Conservation (phyloP, 2,888 invertebrate species). For the Drosophila nigricruria region DNA sequence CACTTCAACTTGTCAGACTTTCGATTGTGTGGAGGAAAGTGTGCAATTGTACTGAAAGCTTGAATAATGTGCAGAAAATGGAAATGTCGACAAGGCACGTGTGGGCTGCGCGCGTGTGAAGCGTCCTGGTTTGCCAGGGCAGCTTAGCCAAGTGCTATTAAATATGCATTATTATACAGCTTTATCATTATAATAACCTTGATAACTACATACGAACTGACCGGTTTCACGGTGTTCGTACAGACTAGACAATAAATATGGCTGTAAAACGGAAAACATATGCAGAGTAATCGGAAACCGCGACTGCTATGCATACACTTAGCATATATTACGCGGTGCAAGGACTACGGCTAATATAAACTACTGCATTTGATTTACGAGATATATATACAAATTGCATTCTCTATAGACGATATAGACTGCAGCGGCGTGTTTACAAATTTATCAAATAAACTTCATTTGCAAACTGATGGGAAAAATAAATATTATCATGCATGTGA, state of each 20-base stretch:
- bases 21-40: neutral
- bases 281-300: slow-evolving; percentile 35
- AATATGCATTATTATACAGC: slow-evolving; percentile 60
- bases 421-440: slow-evolving; percentile 1
- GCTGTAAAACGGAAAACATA: slow-evolving; percentile 2
- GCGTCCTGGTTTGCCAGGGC: slow-evolving; percentile 11
- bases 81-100: slow-evolving; percentile 45
- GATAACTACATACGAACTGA: slow-evolving; percentile 50
- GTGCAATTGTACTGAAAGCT: slow-evolving; percentile 26
- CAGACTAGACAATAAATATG: slow-evolving; percentile 8
- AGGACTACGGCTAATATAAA: slow-evolving; percentile 34
- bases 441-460: slow-evolving; percentile 3
- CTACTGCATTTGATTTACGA: slow-evolving; percentile 27
- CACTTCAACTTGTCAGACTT: neutral
- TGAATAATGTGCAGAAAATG: slow-evolving; percentile 66
- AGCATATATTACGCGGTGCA: slow-evolving; percentile 27
- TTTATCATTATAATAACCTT: slow-evolving; percentile 53
- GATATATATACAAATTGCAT: neutral
- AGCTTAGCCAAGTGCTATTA: slow-evolving; percentile 43
- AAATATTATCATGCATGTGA: neutral
- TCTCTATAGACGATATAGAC: neutral
- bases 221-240: slow-evolving; percentile 20
- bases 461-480: neutral
- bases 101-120: slow-evolving; percentile 24
- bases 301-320: slow-evolving; percentile 31